These are phyloP conservation scores for Muschampia plurimacula DNA, from an alignment of 2,888 invertebrate genomes.

Conservation along the genomic window DNA sequence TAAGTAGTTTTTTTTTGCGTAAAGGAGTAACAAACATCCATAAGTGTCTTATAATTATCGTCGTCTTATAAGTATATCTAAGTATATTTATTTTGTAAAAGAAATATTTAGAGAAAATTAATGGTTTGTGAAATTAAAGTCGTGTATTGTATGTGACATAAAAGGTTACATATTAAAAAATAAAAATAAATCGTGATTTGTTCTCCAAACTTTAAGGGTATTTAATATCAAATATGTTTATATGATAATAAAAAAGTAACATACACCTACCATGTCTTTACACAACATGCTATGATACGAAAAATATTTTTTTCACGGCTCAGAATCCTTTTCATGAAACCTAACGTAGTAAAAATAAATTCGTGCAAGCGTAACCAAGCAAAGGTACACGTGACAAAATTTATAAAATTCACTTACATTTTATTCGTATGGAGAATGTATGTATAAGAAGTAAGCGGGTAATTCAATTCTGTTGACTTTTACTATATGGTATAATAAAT, in stretches of 20 bases:
- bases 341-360: conserved; percentile 8
- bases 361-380: conserved; percentile 8
- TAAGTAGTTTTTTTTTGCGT: too few relatives aligned
- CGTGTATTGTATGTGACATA: too few relatives aligned
- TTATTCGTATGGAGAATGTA: neutral
- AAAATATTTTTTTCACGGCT: conserved; percentile 1
- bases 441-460: neutral
- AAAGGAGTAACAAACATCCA: too few relatives aligned
- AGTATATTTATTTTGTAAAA: too few relatives aligned
- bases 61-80: too few relatives aligned
- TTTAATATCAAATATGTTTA: neutral
- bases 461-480: neutral
- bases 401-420: neutral
- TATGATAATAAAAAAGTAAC: neutral
- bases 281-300: neutral
- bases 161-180: too few relatives aligned
- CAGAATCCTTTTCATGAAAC: conserved; percentile 12
- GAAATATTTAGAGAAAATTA: too few relatives aligned
- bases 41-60: too few relatives aligned
- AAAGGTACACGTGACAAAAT: conserved; percentile 3
- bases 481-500: neutral
- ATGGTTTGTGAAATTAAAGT: too few relatives aligned
- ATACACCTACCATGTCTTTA: neutral
- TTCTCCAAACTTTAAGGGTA: too few relatives aligned
- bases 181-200: too few relatives aligned